phyloP scores from a whole-genome alignment of 2,113 vertebrate species.

The Campylorhamphus procurvoides region DNA sequence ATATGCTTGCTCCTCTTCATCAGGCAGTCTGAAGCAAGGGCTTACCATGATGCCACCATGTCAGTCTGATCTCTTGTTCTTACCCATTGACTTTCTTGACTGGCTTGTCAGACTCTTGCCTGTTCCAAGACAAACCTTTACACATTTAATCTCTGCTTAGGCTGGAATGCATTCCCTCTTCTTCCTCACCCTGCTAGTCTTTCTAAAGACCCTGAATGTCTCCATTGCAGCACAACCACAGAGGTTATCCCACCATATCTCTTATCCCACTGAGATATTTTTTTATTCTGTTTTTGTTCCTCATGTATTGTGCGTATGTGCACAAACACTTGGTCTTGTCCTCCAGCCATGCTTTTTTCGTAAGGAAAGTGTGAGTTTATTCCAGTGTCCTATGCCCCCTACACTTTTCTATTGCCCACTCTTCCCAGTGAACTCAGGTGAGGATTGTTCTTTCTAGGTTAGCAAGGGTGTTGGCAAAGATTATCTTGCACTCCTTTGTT shows the following conservation, averaged over 20 bases:
- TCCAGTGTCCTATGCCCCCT: not conserved
- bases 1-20: not conserved
- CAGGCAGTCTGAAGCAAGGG: not conserved
- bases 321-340: not conserved
- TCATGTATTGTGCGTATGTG: not conserved
- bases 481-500: not conserved
- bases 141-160: not conserved
- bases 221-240: not conserved
- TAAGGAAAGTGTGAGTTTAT: not conserved
- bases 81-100: not conserved
- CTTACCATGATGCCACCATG: not conserved
- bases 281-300: not conserved
- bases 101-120: not conserved
- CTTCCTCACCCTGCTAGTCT: not conserved
- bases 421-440: not conserved
- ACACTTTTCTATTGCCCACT: not conserved
- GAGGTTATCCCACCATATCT: not conserved
- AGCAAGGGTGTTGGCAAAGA: not conserved
- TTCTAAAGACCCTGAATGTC: not conserved
- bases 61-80: not conserved
- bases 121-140: not conserved
- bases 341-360: not conserved
- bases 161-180: not conserved
- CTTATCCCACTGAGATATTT: not conserved
- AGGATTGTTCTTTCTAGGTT: not conserved